Base-by-base conservation (phyloP, 1,140 invertebrate species). In the Notospermus geniculatus region DNA sequence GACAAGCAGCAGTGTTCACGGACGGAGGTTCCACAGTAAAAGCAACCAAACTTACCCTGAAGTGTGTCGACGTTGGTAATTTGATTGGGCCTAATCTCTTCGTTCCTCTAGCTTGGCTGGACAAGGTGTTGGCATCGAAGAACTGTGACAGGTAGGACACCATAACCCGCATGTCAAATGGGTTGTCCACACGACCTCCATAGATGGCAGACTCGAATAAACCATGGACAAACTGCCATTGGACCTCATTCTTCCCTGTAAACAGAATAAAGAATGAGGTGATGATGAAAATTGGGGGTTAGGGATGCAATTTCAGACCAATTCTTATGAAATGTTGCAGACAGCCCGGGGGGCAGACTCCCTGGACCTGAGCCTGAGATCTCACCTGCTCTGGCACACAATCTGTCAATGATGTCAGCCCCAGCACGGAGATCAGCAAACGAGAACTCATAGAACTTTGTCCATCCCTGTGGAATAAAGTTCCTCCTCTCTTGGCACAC, bases 361-460 rank as follows among this genome's bases (percentile, higher is more conserved):
- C n/a, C n/a, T n/a, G n/a, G n/a, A n/a, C n/a, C n/a, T n/a, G n/a
- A n/a, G n/a, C n/a, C n/a, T n/a, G n/a, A n/a, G n/a, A n/a, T n/a
- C n/a, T 36, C 63, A 73, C 71, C 64, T 53, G 64, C 61, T 64
- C 64, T 60, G n/a, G 57, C 68, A 66, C 75, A 81, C 2, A 88
- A 71, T 74, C 86, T 85, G 28, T 88, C 84, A 1, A 92, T 83
- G 29, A 94, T 83, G 58, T 90, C 86, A 46, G 88, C 82, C 1
- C 89, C 91, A 2, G 91, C 89, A 59, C 87, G 84, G 0, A 96
- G 80, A 81, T 97, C 94, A 0, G 88, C 86, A 65, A 90, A 87
- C 36, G 88, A 91, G 81, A 95, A 96, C 72, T 96, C 93, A 78
- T 97, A 97, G 75, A 88, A 90, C 76, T 90, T 91, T 0, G 87